Evolutionary conservation across 30 jellyfish, hydroid and myxozoan genomes (phyloP), one percentile per base, ranked within the genome.

Genomic region (Haliclystus octoradiatus): DNA sequence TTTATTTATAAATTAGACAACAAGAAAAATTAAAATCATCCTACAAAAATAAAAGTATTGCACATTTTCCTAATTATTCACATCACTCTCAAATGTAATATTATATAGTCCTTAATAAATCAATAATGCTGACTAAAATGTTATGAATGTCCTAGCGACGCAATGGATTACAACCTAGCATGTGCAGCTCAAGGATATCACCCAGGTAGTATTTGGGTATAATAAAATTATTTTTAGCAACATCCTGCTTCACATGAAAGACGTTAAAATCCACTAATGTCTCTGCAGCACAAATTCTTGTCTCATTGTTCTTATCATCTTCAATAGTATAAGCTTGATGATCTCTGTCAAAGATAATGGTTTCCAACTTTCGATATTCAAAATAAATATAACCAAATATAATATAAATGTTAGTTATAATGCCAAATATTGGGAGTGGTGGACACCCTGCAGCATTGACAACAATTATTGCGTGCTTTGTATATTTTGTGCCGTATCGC

Each of bases 261-360:
- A 73, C 84, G 50, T 73, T 62, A 47, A 47, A 73, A 52, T 73
- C 84, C 32, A 73, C 84, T 34, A 73, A 40, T 19, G 52, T 60
- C 26, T 60, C 51, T 0, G 49, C 52, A 57, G 34, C 67, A 2
- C 15, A 51, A 2, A 40, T 27, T 9, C 57, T 9, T n/a, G n/a
- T n/a, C n/a, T n/a, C n/a, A n/a, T n/a, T n/a, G n/a, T n/a, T n/a
- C n/a, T n/a, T n/a, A n/a, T n/a, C n/a, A 26, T 50, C 76, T 47
- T 35, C 72, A 26, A 73, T 52, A 22, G 24, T 27, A 63, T 73
- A 73, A 15, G 84, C 84, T 52, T 73, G 84, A 53, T 3, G 26
- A n/a, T 53, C 23, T 26, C 40, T 50, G 23, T 47, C 77, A 63
- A 73, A 73, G 46, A 68, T 60, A 24, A 34, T 23, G 61, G 84